Percentiles rank a stretch among this genome's conserved stretches.
phyloP scores from a whole-genome alignment of 2,113 vertebrate genomes.

The Xiphorhynchus elegans region DNA sequence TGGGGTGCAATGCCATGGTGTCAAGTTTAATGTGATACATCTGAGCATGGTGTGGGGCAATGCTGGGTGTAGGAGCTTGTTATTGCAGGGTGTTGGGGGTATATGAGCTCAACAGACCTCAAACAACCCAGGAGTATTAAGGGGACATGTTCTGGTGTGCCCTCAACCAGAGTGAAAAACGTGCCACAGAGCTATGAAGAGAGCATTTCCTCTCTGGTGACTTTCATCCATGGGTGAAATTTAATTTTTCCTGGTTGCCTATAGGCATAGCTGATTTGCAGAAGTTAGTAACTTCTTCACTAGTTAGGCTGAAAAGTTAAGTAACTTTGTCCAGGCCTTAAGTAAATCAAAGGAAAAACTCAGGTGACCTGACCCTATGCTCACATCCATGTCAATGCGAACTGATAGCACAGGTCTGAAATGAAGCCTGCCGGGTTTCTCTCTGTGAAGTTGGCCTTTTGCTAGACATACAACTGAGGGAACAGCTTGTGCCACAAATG shows the following conservation, averaged over 20 bases:
- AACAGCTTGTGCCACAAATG: constrained; percentile 51
- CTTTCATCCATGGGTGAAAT: constrained; percentile 4
- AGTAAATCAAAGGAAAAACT: constrained; percentile 43
- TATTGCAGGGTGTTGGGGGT: rapidly evolving
- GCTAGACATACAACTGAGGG: constrained; percentile 20
- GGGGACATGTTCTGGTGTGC: neutral
- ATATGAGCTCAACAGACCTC: neutral
- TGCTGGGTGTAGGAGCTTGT: rapidly evolving
- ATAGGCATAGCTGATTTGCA: neutral
- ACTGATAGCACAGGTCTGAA: constrained; percentile 40
- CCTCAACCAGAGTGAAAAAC: neutral
- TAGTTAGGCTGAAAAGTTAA: constrained; percentile 13
- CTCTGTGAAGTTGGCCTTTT: constrained; percentile 59
- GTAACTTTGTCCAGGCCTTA: constrained; percentile 21
- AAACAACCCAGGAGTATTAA: neutral
- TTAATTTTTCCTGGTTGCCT: constrained; percentile 15
- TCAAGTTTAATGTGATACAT: neutral
- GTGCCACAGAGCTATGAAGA: neutral
- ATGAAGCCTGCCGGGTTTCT: constrained; percentile 33
- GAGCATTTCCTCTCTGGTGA: neutral
- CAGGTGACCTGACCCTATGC: neutral
- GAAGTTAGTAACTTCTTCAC: constrained; percentile 37
- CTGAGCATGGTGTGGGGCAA: rapidly evolving
- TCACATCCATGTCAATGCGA: constrained; percentile 23
- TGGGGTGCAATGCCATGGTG: rapidly evolving